Percentiles rank a stretch among this genome's conserved stretches.
These are phyloP conservation scores for Vicugna pacos DNA, from an alignment of 2,113 vertebrate genomes.

Conservation along the genomic window DNA sequence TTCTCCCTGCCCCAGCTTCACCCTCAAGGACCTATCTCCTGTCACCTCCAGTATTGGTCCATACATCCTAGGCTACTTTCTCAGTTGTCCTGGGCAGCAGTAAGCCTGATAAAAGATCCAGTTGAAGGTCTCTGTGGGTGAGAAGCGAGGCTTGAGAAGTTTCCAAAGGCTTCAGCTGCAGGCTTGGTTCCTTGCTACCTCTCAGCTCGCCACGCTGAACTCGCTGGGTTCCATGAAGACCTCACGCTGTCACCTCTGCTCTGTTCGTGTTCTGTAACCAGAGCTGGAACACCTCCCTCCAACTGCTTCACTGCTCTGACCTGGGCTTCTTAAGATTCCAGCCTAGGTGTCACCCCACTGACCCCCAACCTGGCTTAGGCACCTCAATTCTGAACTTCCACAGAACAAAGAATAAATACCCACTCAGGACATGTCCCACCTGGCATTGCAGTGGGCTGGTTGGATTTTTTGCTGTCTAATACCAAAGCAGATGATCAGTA, in stretches of 20 bases:
- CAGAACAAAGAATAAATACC: background rate
- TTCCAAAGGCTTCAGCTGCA: background rate
- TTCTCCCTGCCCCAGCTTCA: background rate
- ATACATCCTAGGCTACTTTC: background rate
- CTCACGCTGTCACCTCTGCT: background rate
- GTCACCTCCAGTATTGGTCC: background rate
- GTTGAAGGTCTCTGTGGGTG: background rate
- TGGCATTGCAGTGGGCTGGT: background rate
- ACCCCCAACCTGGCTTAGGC: background rate
- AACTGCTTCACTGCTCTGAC: background rate
- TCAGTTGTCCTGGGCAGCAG: background rate
- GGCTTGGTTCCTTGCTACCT: background rate
- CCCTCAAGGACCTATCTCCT: background rate
- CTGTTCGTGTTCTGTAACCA: fast-evolving
- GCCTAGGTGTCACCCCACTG: background rate
- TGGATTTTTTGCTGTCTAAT: background rate
- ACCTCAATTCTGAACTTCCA: background rate
- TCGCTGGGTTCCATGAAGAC: too few species aligned
- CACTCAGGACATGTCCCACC: background rate
- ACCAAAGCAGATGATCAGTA: background rate
- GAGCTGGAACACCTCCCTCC: background rate
- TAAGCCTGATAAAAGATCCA: background rate
- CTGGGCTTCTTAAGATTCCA: background rate
- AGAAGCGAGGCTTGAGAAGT: background rate
- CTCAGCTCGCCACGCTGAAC: background rate